Percentiles rank a stretch among this genome's conserved stretches.
Evolutionary conservation across 2,888 invertebrate genomes (phyloP).

Genomic region (Thymelicus sylvestris): DNA sequence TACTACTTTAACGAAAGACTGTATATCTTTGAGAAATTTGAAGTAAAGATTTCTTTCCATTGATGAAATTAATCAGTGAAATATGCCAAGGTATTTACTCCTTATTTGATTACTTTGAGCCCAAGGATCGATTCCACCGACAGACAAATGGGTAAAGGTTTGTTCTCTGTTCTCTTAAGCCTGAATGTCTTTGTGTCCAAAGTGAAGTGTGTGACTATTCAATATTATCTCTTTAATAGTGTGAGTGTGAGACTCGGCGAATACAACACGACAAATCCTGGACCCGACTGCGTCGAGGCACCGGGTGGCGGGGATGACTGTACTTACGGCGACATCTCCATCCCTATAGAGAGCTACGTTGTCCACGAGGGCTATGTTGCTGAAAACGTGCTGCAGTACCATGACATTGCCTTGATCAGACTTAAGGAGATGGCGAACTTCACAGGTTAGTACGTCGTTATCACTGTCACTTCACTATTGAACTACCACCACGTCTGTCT

Average conservation of each 20-base stretch:
- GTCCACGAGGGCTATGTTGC: conserved; percentile 70
- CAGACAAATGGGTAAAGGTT: no score
- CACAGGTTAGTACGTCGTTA: conserved; percentile 58
- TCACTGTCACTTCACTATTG: no score
- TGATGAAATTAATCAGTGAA: no score
- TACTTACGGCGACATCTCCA: conserved; percentile 63
- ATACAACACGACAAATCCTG: conserved; percentile 64
- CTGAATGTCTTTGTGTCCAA: not conserved
- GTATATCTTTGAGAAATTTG: no score
- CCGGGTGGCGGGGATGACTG: conserved; percentile 63
- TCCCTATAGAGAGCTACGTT: conserved; percentile 66
- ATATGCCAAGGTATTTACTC: no score
- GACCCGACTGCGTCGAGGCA: conserved; percentile 65
- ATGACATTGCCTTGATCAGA: conserved; percentile 79
- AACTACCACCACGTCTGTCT: no score
- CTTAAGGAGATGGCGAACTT: conserved; percentile 64
- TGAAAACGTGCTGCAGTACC: conserved; percentile 36
- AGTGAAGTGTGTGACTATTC: not conserved
- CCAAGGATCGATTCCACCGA: no score
- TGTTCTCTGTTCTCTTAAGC: no score
- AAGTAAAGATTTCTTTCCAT: no score
- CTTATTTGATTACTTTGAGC: no score
- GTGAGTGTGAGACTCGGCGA: conserved; percentile 71
- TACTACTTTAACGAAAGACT: no score
- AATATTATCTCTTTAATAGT: not conserved